Percentiles rank a stretch among this genome's conserved stretches.
phyloP scores from a whole-genome alignment of 1,140 invertebrate genomes.

The Pogonognathellus flavescens region DNA sequence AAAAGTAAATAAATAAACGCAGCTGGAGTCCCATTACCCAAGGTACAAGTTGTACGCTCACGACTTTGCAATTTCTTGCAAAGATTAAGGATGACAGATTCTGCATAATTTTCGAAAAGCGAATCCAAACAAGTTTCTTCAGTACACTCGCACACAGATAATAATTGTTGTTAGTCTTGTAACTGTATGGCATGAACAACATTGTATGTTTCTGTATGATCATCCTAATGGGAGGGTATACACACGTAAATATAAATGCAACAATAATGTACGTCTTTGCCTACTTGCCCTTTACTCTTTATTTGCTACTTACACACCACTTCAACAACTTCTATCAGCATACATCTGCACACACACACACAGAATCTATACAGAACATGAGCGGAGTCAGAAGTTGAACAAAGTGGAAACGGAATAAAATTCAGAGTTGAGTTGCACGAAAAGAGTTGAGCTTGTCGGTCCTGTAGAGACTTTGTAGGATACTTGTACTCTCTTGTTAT shows the following conservation, averaged over 20 bases:
- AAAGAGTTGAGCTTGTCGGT: slow-evolving; percentile 42
- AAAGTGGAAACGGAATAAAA: slow-evolving; percentile 7
- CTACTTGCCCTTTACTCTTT: background rate
- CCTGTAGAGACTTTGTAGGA: slow-evolving; percentile 20
- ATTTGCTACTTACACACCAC: background rate
- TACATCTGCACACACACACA: background rate
- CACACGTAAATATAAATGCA: background rate
- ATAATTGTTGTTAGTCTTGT: background rate
- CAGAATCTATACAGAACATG: background rate
- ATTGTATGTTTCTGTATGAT: background rate
- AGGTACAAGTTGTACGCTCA: slow-evolving; percentile 41
- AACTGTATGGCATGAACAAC: background rate
- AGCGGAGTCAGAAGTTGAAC: background rate
- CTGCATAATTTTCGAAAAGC: slow-evolving; percentile 55
- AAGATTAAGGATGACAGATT: slow-evolving; percentile 58
- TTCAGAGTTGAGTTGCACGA: slow-evolving; percentile 30
- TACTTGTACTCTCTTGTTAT: slow-evolving; percentile 15
- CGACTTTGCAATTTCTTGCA: slow-evolving; percentile 49
- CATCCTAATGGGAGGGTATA: background rate
- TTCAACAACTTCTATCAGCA: background rate
- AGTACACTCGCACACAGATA: slow-evolving; percentile 13
- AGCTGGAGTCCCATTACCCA: slow-evolving; percentile 39
- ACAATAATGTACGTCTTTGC: too few species aligned
- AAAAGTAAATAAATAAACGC: slow-evolving; percentile 57
- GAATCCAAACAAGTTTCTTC: slow-evolving; percentile 48